Conservation (phyloP, 2,888 invertebrate species). For the Conchocele bisecta region DNA sequence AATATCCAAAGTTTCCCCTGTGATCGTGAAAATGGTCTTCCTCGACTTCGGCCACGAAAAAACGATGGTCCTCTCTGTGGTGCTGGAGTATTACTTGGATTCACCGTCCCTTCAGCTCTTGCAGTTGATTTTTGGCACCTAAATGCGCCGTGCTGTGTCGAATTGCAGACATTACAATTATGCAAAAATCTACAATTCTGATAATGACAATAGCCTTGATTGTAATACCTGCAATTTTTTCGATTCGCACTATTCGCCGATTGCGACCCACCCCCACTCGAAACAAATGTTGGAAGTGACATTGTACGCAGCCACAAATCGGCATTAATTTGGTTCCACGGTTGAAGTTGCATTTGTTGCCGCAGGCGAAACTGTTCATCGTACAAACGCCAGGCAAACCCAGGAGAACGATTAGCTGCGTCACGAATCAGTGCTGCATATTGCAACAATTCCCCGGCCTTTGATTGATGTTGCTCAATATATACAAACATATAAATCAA, state of each 20-base stretch:
- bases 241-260: too few relatives aligned
- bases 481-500: neutral
- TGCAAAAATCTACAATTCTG: too few relatives aligned
- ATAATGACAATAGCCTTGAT: constrained; percentile 5
- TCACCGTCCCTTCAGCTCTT: too few relatives aligned
- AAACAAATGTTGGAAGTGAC: neutral
- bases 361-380: neutral
- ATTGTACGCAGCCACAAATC: neutral
- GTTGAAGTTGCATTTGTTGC: neutral
- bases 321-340: neutral
- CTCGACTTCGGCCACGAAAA: too few relatives aligned
- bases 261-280: too few relatives aligned
- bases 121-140: too few relatives aligned
- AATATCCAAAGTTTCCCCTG: too few relatives aligned
- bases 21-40: too few relatives aligned
- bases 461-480: neutral
- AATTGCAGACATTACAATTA: too few relatives aligned
- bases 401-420: neutral
- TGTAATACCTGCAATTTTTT: too few relatives aligned
- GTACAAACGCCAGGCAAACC: constrained; percentile 1
- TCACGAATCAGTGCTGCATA: neutral
- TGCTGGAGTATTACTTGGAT: too few relatives aligned
- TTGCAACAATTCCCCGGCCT: neutral
- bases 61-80: too few relatives aligned
- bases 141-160: neutral